Conservation (phyloP, 2,113 vertebrate species). For the Macroglossus sobrinus region DNA sequence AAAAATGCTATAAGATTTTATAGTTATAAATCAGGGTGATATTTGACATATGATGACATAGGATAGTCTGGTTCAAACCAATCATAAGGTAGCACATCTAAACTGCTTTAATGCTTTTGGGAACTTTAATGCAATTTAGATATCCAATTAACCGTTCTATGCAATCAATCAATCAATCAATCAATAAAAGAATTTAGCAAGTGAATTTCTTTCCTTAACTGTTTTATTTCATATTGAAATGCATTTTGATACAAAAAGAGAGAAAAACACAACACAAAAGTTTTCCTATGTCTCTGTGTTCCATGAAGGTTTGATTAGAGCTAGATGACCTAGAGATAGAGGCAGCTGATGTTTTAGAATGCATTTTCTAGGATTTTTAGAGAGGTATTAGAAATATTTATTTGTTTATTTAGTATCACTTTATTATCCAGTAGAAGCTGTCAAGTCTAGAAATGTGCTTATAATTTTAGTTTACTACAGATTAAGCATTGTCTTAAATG, state of each 20-base stretch:
- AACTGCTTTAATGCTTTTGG: background rate
- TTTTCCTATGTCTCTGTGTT: background rate
- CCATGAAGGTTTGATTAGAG: background rate
- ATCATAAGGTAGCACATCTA: background rate
- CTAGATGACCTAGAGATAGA: background rate
- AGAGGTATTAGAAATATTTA: background rate
- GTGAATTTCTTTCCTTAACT: background rate
- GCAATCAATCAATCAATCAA: too few species aligned
- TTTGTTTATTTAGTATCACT: background rate
- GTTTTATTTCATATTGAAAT: background rate
- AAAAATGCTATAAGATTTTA: background rate
- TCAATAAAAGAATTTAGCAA: background rate
- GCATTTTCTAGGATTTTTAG: background rate
- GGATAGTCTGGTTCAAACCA: constrained; percentile 7
- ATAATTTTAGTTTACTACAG: background rate
- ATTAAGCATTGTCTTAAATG: background rate
- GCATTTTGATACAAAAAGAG: background rate
- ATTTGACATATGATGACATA: constrained; percentile 42
- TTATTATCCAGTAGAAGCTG: background rate
- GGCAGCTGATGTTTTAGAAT: background rate
- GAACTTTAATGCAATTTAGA: constrained; percentile 12
- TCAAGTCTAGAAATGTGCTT: background rate
- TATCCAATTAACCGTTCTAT: constrained; percentile 9
- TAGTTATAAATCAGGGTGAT: background rate
- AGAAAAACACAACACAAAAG: background rate